phyloP scores from a whole-genome alignment of 2,888 invertebrate genomes.

The Chymomyza procnemis region DNA sequence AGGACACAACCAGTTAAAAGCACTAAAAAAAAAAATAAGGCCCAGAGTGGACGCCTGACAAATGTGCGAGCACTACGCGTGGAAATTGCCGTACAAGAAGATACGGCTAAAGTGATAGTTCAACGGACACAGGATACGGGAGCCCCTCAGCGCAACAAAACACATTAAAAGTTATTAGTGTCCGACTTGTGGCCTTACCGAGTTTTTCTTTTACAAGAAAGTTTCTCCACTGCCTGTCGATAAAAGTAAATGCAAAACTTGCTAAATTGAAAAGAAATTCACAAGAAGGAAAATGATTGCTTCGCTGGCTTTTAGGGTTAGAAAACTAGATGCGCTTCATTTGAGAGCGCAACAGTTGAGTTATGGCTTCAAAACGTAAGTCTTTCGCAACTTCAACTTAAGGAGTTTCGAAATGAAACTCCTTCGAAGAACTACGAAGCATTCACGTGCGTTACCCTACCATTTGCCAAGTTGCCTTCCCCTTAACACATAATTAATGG shows the following conservation, averaged over 20 bases:
- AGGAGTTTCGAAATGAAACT: conserved; percentile 37
- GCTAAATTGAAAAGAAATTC: conserved; percentile 26
- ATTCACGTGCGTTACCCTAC: conserved; percentile 54
- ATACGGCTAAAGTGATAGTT: not conserved
- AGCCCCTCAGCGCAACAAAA: conserved; percentile 24
- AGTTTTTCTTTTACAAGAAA: conserved; percentile 14
- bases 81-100: not conserved
- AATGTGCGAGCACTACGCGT: conserved; percentile 31
- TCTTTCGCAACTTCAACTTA: conserved; percentile 21
- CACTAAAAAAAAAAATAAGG: conserved; percentile 52
- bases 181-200: conserved; percentile 12
- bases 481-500: conserved; percentile 52
- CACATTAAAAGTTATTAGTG: conserved; percentile 54
- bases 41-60: conserved; percentile 46
- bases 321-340: not conserved
- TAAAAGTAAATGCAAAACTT: conserved; percentile 53
- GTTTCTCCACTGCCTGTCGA: conserved; percentile 39
- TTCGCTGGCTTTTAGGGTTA: not conserved
- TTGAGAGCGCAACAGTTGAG: conserved; percentile 29
- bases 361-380: not conserved
- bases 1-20: conserved; percentile 43
- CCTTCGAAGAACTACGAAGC: conserved; percentile 17
- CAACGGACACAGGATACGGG: not conserved
- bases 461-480: conserved; percentile 35
- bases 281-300: not conserved